Percentiles rank a stretch among this genome's conserved stretches.
phyloP scores from a whole-genome alignment of 2,113 vertebrate species.

The Paracanthobrama guichenoti region DNA sequence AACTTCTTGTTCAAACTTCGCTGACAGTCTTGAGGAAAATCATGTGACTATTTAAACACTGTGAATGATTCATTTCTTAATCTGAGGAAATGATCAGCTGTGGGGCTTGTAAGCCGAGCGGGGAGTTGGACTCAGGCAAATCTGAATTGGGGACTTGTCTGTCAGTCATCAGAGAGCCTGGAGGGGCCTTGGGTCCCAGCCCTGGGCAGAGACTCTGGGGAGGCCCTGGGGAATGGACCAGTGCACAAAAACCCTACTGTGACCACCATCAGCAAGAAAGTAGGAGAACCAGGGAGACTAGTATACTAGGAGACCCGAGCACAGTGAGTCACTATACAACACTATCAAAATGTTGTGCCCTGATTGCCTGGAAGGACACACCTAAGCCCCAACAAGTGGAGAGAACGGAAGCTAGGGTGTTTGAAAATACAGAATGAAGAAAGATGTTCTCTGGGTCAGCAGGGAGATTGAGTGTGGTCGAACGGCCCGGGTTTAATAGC shows the following conservation, averaged over 20 bases:
- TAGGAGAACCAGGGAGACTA: neutral
- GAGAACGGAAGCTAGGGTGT: neutral
- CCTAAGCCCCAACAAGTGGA: neutral
- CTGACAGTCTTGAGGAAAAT: neutral
- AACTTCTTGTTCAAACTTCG: neutral
- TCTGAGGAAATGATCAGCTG: conserved; percentile 19
- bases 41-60: neutral
- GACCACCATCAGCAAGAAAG: conserved; percentile 3
- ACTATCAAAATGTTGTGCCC: neutral
- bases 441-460: conserved; percentile 22
- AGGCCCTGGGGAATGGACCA: neutral
- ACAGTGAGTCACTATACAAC: neutral
- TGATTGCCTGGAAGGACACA: conserved; percentile 16
- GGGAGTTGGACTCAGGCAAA: neutral
- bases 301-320: neutral
- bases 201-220: conserved; percentile 14
- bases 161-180: conserved; percentile 23
- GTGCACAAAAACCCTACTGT: neutral
- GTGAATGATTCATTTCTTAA: conserved; percentile 31
- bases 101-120: neutral
- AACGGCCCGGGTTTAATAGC: neutral
- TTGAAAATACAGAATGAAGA: conserved; percentile 14
- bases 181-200: conserved; percentile 18
- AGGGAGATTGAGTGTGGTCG: conserved; percentile 5
- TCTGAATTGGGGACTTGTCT: conserved; percentile 8